Evolutionary conservation across 2,888 invertebrate genomes (phyloP).

Genomic region (Sialis lutaria): DNA sequence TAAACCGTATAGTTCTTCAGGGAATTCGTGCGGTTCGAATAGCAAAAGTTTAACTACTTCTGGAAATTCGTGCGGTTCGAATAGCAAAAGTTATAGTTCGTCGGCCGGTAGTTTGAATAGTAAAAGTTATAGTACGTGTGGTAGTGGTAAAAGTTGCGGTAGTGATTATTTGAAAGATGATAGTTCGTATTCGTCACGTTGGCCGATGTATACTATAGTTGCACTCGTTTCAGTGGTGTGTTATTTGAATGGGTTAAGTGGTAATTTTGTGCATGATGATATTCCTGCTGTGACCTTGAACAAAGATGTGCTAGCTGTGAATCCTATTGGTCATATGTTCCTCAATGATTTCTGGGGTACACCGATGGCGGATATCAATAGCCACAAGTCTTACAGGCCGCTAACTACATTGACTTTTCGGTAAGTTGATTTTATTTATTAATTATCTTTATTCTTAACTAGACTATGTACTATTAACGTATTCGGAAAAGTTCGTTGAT

Average conservation of each 20-base stretch:
- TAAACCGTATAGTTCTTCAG: too few species aligned
- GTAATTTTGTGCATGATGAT: slow-evolving; percentile 80
- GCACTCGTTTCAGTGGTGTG: slow-evolving; percentile 47
- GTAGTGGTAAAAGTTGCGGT: too few species aligned
- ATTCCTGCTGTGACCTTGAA: slow-evolving; percentile 69
- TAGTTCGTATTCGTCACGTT: slow-evolving; percentile 20
- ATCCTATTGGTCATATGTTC: slow-evolving; percentile 41
- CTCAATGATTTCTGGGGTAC: slow-evolving; percentile 83
- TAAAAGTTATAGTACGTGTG: too few species aligned
- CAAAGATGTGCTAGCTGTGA: slow-evolving; percentile 57
- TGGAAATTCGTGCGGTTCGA: too few species aligned
- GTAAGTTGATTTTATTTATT: slow-evolving; percentile 37
- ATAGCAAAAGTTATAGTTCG: too few species aligned
- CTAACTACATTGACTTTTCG: slow-evolving; percentile 69
- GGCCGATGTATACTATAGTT: slow-evolving; percentile 44
- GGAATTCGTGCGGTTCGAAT: too few species aligned
- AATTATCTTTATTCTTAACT: too few species aligned
- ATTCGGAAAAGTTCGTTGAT: background rate
- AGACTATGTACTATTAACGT: background rate
- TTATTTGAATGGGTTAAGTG: slow-evolving; percentile 55
- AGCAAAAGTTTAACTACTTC: too few species aligned
- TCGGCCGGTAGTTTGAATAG: too few species aligned
- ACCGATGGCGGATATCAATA: slow-evolving; percentile 61
- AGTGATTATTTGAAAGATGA: too few species aligned
- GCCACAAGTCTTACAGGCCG: slow-evolving; percentile 78